A percentile compares a stretch with the other conserved stretches of the same genome.
phyloP scores from a whole-genome alignment of 2,113 vertebrate species.

The Cyanocitta stelleri region DNA sequence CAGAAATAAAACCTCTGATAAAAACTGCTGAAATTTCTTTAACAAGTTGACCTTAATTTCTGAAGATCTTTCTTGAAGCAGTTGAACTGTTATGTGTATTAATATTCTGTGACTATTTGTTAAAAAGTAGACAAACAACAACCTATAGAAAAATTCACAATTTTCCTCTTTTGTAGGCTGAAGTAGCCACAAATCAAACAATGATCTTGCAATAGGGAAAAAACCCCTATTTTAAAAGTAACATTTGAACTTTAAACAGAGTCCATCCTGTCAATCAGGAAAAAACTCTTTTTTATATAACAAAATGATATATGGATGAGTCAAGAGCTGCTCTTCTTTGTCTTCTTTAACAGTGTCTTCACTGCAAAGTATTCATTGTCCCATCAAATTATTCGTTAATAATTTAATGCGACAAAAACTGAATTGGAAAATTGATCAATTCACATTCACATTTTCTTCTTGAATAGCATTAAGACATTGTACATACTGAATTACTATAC shows the following conservation, averaged over 20 bases:
- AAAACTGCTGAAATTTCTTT: background rate
- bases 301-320: background rate
- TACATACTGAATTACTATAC: background rate
- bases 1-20: background rate
- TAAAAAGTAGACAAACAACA: background rate
- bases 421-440: background rate
- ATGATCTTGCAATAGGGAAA: background rate
- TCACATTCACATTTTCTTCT: background rate
- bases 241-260: background rate
- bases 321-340: background rate
- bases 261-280: background rate
- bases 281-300: background rate
- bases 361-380: background rate
- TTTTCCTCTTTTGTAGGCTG: conserved; percentile 58
- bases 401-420: background rate
- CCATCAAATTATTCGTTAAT: background rate
- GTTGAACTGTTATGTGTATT: conserved; percentile 16
- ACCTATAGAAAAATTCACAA: conserved; percentile 54
- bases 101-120: conserved; percentile 47
- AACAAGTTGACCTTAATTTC: background rate
- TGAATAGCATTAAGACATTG: background rate
- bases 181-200: conserved; percentile 70
- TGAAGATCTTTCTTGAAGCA: background rate
- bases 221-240: background rate
- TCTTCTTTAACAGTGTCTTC: background rate